Conservation (phyloP, 1,140 invertebrate genomes). For the Bombus huntii region DNA sequence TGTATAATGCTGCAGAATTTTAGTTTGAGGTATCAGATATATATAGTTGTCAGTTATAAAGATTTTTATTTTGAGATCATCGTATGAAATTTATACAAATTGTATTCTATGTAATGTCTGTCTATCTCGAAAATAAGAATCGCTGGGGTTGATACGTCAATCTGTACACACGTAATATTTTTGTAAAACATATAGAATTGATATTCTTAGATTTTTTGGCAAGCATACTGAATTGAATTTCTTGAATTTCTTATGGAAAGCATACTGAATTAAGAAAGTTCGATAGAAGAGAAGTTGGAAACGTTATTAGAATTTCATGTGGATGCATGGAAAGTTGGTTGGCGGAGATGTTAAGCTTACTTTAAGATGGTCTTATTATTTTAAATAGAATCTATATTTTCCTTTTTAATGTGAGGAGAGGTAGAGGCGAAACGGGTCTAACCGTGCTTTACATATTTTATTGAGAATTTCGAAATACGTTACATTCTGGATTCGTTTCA, state of each 20-base stretch:
- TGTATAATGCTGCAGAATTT: too few species aligned
- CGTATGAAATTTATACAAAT: too few species aligned
- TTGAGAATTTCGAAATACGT: neutral
- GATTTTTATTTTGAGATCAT: too few species aligned
- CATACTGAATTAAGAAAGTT: neutral
- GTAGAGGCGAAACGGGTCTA: neutral
- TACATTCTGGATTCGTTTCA: neutral
- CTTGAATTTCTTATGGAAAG: neutral
- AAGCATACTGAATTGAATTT: neutral
- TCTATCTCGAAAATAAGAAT: too few species aligned
- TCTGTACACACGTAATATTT: too few species aligned
- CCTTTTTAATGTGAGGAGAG: neutral
- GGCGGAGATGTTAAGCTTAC: neutral
- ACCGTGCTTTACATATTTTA: neutral
- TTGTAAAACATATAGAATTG: neutral
- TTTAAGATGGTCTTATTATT: neutral
- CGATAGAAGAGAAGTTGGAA: neutral
- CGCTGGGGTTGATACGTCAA: too few species aligned
- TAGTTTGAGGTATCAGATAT: too few species aligned
- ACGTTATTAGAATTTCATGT: conserved; percentile 15
- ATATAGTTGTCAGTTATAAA: too few species aligned
- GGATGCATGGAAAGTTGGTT: neutral
- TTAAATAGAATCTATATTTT: neutral
- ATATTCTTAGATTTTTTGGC: neutral
- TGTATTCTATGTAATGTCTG: too few species aligned